Evolutionary conservation across 2,113 vertebrate genomes (phyloP).

Genomic region (Microcebus lehilahytsara): DNA sequence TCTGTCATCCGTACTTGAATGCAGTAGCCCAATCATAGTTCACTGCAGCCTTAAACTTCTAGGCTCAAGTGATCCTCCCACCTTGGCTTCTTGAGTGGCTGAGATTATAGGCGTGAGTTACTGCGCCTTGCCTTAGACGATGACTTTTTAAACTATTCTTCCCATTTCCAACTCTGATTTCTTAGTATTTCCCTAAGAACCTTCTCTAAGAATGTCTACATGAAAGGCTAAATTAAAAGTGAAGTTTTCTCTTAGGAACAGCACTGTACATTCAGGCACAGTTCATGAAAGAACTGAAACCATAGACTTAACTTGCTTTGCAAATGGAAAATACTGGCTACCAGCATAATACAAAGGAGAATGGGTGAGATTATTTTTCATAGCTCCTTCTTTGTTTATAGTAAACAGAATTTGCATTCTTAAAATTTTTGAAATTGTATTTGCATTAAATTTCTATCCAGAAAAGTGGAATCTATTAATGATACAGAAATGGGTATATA

Average conservation of each 20-base stretch:
- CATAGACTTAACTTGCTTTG: not conserved
- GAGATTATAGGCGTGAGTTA: not conserved
- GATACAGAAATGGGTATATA: not conserved
- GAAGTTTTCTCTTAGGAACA: not conserved
- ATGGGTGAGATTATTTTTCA: not conserved
- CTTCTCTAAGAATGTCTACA: not conserved
- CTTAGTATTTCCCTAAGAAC: not conserved
- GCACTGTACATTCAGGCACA: not conserved
- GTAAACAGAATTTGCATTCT: not conserved
- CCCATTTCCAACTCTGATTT: constrained; percentile 1
- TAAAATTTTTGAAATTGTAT: not conserved
- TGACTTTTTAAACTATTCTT: not conserved
- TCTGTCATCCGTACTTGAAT: not conserved
- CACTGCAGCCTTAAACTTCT: not conserved
- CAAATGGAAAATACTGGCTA: not conserved
- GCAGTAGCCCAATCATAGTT: no score
- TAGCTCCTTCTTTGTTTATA: not conserved
- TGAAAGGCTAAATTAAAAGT: not conserved
- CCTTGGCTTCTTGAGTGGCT: not conserved
- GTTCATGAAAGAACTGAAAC: not conserved
- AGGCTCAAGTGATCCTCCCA: not conserved
- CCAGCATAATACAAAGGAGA: not conserved
- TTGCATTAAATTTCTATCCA: not conserved
- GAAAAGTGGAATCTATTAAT: not conserved
- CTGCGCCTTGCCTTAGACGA: not conserved